Conservation (phyloP, 1,140 invertebrate genomes). For the Rhopalosiphum maidis region DNA sequence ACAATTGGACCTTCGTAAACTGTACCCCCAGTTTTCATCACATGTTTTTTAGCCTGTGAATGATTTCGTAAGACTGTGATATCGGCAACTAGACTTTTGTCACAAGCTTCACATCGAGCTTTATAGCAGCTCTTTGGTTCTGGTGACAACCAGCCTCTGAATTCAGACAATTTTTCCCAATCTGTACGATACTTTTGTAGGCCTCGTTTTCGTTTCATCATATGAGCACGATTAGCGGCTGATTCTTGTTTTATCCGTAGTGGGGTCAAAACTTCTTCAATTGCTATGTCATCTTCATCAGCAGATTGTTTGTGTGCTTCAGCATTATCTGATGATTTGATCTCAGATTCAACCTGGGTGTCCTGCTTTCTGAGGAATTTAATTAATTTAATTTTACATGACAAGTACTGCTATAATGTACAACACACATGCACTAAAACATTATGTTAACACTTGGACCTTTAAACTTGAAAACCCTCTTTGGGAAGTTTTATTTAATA, state of each 20-base stretch:
- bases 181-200: slow-evolving; percentile 60
- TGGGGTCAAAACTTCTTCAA: slow-evolving; percentile 54
- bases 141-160: slow-evolving; percentile 57
- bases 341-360: slow-evolving; percentile 31
- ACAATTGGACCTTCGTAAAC: slow-evolving; percentile 48
- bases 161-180: slow-evolving; percentile 60
- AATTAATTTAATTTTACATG: slow-evolving; percentile 51
- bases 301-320: slow-evolving; percentile 45
- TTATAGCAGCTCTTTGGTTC: slow-evolving; percentile 59
- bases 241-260: slow-evolving; percentile 55
- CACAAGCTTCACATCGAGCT: slow-evolving; percentile 59
- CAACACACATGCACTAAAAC: slow-evolving; percentile 56
- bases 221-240: slow-evolving; percentile 50
- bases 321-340: slow-evolving; percentile 24
- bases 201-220: slow-evolving; percentile 57
- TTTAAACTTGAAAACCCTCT: slow-evolving; percentile 54
- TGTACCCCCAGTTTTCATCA: slow-evolving; percentile 57
- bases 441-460: slow-evolving; percentile 58
- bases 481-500: not conserved
- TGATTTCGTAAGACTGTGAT: slow-evolving; percentile 59
- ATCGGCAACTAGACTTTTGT: slow-evolving; percentile 59
- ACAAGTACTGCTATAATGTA: slow-evolving; percentile 51
- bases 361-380: slow-evolving; percentile 53
- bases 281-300: slow-evolving; percentile 56
- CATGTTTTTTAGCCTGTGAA: slow-evolving; percentile 59